Conservation (phyloP, 1,140 invertebrate species). For the Scaptomyza montana region DNA sequence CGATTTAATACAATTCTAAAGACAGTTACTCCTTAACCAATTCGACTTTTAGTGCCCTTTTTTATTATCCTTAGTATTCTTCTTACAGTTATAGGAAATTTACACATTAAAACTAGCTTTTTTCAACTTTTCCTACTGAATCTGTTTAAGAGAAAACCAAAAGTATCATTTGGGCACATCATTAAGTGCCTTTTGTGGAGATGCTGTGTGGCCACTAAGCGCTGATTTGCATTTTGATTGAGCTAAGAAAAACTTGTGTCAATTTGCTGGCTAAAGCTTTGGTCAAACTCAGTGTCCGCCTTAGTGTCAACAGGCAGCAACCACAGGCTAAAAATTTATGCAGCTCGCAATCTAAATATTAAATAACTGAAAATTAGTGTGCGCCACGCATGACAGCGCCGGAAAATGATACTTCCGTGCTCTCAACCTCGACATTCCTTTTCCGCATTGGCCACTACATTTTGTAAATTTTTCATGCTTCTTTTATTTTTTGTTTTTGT, state of each 20-base stretch:
- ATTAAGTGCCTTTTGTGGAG: constrained; percentile 21
- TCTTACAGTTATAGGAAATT: not conserved
- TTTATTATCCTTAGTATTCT: not conserved
- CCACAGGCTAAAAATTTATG: constrained; percentile 57
- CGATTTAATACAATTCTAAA: too few species aligned
- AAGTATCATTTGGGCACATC: constrained; percentile 36
- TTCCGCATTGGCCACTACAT: constrained; percentile 77
- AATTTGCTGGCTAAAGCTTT: constrained; percentile 37
- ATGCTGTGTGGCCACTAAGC: constrained; percentile 10
- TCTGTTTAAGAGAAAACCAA: constrained; percentile 1
- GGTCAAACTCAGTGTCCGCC: not conserved
- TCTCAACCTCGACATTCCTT: constrained; percentile 66
- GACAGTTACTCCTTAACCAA: too few species aligned
- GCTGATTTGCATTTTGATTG: constrained; percentile 60
- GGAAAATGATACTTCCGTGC: constrained; percentile 72
- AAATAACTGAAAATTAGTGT: constrained; percentile 75
- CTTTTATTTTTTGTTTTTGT: constrained; percentile 13
- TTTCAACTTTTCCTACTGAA: not conserved
- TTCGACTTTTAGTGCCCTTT: too few species aligned
- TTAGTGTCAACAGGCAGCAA: not conserved
- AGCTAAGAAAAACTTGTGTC: constrained; percentile 29
- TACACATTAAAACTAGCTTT: not conserved
- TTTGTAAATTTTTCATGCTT: constrained; percentile 63
- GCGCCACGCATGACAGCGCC: constrained; percentile 73
- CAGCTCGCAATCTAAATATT: constrained; percentile 70